Evolutionary conservation across 2,797 vertebrate genomes (phyloP), one percentile per base, ranked within the genome.

Genomic region (Pagetopsis macropterus): DNA sequence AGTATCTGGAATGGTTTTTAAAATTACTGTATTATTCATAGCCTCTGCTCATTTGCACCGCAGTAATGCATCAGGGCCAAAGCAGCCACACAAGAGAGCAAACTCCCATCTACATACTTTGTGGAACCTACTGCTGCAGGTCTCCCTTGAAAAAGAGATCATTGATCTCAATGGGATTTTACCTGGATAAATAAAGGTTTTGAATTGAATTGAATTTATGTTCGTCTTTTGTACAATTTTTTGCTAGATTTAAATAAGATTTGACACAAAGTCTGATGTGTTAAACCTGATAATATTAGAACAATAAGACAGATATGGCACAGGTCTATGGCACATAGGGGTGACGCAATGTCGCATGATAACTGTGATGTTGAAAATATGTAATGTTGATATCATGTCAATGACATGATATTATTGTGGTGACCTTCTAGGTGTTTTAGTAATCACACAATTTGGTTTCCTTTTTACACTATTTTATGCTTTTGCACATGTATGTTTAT

Each of bases 11-110:
- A 61, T 54, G 31, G 8, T 58, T 16, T 7, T 8, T 54, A 40
- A 50, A 55, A 59, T 33, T 19, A 19, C 27, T 79, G 45, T 45
- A 55, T 74, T 74, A 70, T 74, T 74, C 61, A 70, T 51, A 31
- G 9, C 11, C 21, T 65, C 17, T 41, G 19, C 19, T 33, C 66
- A 62, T 80, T 75, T 72, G 51, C 56, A 70, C 56, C 59, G 55
- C 27, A 71, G 58, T 79, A 59, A 56, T 23, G 17, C 27, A 72
- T 59, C 52, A 40, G 41, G 21, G 13, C 31, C 46, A 65, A 27
- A 70, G 27, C 48, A 68, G 54, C 8, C 3, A 9, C 27, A 19
- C 6, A 61, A 70, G 69, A 57, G 41, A n/a, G 15, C 3, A 9
- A 62, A 46, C 63, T 43, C 27, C 14, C 16, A 61, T 33, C 19